Percentiles rank a stretch among this genome's conserved stretches.
Evolutionary conservation across 2,888 invertebrate species (phyloP).

Genomic region (Bugula neritina): DNA sequence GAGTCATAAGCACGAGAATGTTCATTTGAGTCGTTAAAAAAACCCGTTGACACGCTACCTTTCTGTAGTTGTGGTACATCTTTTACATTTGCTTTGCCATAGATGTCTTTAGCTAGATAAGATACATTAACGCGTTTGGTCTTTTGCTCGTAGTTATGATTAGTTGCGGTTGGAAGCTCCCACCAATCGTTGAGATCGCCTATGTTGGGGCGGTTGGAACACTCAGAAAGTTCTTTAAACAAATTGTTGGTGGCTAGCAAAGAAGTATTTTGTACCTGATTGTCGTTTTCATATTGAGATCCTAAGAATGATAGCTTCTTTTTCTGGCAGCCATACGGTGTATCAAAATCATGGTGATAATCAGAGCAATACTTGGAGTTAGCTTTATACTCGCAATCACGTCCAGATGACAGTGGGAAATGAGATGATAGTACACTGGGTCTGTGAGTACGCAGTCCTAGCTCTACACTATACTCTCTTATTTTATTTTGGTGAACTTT

Average conservation of each 20-base stretch:
- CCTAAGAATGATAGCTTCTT: no score
- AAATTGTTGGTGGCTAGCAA: neutral
- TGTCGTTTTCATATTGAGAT: neutral
- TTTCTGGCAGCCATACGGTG: neutral
- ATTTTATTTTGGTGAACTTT: neutral
- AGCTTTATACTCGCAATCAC: no score
- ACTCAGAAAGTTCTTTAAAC: neutral
- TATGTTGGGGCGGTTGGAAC: neutral
- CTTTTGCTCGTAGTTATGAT: constrained; percentile 11
- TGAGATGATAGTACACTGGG: constrained; percentile 3
- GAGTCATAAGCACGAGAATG: neutral
- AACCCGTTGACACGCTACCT: no score
- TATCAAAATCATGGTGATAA: neutral
- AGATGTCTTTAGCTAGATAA: constrained; percentile 11
- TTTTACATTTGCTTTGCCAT: constrained; percentile 14
- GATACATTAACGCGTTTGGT: constrained; percentile 8
- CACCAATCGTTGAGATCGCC: constrained; percentile 1
- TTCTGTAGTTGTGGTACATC: neutral
- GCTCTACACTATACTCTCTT: constrained; percentile 22
- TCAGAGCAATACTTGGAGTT: neutral
- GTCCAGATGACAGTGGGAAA: neutral
- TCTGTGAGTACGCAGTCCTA: constrained; percentile 13
- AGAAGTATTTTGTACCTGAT: no score
- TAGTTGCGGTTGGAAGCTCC: neutral
- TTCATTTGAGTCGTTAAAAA: no score